Conservation (phyloP, 2,113 vertebrate genomes). For the Himantopus leucocephalus region DNA sequence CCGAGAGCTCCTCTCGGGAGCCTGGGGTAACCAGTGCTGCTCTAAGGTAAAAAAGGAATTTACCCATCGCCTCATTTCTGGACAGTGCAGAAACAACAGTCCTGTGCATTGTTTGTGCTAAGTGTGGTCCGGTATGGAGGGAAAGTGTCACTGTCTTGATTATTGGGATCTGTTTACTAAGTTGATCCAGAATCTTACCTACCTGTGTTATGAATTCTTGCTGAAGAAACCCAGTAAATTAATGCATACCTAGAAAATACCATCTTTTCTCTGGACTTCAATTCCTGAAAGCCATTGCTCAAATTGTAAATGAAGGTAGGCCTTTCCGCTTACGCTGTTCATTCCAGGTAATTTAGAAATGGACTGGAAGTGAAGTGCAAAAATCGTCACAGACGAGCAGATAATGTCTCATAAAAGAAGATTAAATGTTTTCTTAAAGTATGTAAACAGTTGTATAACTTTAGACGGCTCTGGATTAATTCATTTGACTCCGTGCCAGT, state of each 20-base stretch:
- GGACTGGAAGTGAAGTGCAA: background rate
- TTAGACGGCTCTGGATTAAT: background rate
- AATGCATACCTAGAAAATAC: background rate
- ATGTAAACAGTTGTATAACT: background rate
- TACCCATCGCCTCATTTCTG: fast-evolving
- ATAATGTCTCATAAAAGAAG: slow-evolving; percentile 2
- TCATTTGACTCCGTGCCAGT: background rate
- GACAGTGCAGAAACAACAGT: background rate
- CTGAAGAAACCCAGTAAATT: background rate
- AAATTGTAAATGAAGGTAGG: background rate
- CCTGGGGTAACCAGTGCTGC: background rate
- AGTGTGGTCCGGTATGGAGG: fast-evolving
- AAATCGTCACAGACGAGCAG: background rate
- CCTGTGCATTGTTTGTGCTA: background rate
- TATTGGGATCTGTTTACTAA: background rate
- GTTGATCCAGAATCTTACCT: background rate
- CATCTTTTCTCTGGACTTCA: background rate
- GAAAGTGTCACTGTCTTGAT: background rate
- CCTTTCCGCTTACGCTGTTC: background rate
- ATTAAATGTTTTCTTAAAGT: slow-evolving; percentile 5
- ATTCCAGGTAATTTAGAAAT: background rate
- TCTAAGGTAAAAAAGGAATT: background rate
- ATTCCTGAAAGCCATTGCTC: background rate
- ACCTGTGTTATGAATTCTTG: background rate
- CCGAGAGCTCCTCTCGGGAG: background rate